These are phyloP conservation scores for Cephalopterus ornatus DNA, from an alignment of 2,113 vertebrate genomes.

Conservation along the genomic window DNA sequence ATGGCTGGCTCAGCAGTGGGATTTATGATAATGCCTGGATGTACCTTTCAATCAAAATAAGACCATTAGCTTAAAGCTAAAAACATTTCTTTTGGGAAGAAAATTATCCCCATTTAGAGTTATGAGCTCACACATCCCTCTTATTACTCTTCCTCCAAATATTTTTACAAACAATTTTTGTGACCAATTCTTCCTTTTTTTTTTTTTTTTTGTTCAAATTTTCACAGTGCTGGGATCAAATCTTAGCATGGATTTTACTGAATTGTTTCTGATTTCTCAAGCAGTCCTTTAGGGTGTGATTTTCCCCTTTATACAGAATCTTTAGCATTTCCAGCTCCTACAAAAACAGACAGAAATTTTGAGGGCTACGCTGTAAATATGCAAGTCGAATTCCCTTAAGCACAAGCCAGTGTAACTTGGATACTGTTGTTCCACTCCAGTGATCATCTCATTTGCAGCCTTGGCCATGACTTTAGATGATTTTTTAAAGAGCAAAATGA, in stretches of 20 bases:
- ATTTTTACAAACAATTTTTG: not conserved
- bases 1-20: not conserved
- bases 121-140: not conserved
- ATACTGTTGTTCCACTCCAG: not conserved
- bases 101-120: not conserved
- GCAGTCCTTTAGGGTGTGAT: not conserved
- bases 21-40: not conserved
- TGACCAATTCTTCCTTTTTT: not conserved
- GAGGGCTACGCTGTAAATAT: not conserved
- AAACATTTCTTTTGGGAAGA: not conserved
- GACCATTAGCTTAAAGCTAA: not conserved
- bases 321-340: not conserved
- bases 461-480: not conserved
- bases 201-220: not conserved
- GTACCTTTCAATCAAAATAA: not conserved
- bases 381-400: not conserved
- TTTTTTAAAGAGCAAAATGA: slow-evolving; percentile 38
- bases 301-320: not conserved
- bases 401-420: not conserved
- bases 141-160: not conserved
- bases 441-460: slow-evolving; percentile 10
- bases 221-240: not conserved
- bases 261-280: not conserved
- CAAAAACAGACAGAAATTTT: not conserved
- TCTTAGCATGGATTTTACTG: not conserved